Base-by-base conservation (phyloP, 2,888 invertebrate genomes). In the Andrena haemorrhoa region DNA sequence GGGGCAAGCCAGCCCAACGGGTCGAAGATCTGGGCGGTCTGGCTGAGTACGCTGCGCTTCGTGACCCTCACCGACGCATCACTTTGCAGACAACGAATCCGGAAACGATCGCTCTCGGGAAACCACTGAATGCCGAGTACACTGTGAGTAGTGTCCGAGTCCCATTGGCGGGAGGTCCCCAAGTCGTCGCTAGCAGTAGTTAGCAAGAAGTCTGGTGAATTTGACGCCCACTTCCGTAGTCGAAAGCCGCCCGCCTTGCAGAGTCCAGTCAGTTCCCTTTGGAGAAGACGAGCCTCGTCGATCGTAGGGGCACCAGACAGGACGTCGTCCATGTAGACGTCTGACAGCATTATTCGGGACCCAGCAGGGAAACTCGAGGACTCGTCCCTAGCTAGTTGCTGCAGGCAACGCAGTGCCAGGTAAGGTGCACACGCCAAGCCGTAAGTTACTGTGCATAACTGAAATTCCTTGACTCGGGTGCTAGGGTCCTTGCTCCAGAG, bases 241-340 rank as follows among this genome's bases (percentile, higher is more conserved):
- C n/a, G n/a, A n/a, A n/a, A n/a, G n/a, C n/a, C n/a, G n/a, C n/a
- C n/a, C n/a, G n/a, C n/a, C n/a, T n/a, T n/a, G n/a, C n/a, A n/a
- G n/a, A n/a, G n/a, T n/a, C n/a, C n/a, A n/a, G n/a, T n/a, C n/a
- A n/a, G n/a, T n/a, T n/a, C n/a, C n/a, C n/a, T n/a, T n/a, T n/a
- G n/a, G n/a, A n/a, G n/a, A n/a, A n/a, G n/a, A n/a, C n/a, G n/a
- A n/a, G n/a, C n/a, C n/a, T n/a, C n/a, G n/a, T n/a, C n/a, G n/a
- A n/a, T n/a, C n/a, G n/a, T n/a, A n/a, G n/a, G n/a, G 1, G 81
- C 77, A 0, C 86, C 86, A 8, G 81, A 70, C 2, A 82, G 79
- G 20, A 86, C 83, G 64, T 88, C 87, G n/a, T 88, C 85, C 8
- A 85, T 79, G 58, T 86, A 84, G 8, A 83, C 61, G 6, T 80